Percentiles rank a stretch among this genome's conserved stretches.
Conservation (phyloP, 2,888 invertebrate genomes). For the Cerceris rybyensis region DNA sequence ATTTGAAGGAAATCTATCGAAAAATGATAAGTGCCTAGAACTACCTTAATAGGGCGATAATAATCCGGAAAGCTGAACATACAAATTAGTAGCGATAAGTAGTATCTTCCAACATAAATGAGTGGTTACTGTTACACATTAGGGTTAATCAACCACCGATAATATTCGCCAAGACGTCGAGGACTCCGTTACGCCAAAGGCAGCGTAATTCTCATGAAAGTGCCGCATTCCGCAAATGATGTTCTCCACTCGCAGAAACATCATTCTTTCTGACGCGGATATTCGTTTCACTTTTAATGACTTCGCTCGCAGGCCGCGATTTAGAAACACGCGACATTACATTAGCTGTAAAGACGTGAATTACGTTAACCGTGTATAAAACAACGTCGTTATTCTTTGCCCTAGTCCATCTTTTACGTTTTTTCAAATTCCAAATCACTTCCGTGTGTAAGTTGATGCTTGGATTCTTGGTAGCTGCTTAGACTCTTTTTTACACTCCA, state of each 20-base stretch:
- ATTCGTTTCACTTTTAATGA: not conserved
- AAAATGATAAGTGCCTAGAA: too few species aligned
- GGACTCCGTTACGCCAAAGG: not conserved
- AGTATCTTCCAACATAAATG: too few species aligned
- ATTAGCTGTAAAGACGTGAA: not conserved
- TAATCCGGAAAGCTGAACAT: too few species aligned
- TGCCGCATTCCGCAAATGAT: not conserved
- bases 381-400: not conserved
- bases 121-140: not conserved
- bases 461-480: too few species aligned
- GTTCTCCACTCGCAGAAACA: conserved; percentile 1
- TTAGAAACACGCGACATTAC: not conserved
- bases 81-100: too few species aligned
- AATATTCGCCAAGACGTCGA: not conserved
- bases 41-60: too few species aligned
- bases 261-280: conserved; percentile 3
- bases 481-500: too few species aligned
- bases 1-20: too few species aligned
- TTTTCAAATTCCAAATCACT: too few species aligned
- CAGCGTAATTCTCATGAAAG: conserved; percentile 1
- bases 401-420: too few species aligned
- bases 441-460: too few species aligned
- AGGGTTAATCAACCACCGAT: not conserved
- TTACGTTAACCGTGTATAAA: not conserved
- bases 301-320: not conserved